Evolutionary conservation across 2,888 invertebrate genomes (phyloP).

Genomic region (Caenorhabditis sp.): DNA sequence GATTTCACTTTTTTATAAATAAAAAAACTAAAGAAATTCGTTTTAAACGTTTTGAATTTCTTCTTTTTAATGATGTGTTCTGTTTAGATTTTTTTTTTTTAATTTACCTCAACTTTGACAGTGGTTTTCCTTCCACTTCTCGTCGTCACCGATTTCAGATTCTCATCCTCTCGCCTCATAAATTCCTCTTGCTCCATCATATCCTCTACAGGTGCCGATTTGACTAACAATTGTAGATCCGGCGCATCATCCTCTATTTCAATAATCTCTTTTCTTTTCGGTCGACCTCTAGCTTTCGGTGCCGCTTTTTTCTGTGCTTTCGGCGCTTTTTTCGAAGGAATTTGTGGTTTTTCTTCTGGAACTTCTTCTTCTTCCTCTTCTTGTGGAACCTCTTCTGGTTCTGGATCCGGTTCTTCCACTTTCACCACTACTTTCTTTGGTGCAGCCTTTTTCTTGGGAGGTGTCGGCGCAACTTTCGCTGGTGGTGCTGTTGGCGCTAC

Average conservation of each 20-base stretch:
- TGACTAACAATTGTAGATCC: neutral
- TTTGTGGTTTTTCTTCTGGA: neutral
- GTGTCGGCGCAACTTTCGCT: neutral
- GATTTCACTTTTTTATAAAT: neutral
- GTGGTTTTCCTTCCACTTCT: neutral
- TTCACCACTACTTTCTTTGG: neutral
- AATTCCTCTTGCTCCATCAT: neutral
- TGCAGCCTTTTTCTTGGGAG: constrained; percentile 2
- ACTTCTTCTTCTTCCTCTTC: constrained; percentile 13
- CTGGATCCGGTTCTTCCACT: neutral
- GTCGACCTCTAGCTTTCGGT: neutral
- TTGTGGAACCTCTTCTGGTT: constrained; percentile 9
- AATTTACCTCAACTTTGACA: neutral
- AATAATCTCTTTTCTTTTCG: neutral
- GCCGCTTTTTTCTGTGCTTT: neutral
- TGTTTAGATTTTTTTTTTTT: no score
- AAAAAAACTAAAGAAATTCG: no score
- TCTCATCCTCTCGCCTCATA: neutral
- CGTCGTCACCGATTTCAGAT: neutral
- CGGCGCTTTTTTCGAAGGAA: neutral
- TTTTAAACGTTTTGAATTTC: no score
- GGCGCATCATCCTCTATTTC: neutral
- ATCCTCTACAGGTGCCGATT: neutral
- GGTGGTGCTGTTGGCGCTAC: neutral
- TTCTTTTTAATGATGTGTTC: no score